A percentile compares a stretch with the other conserved stretches of the same genome.
Evolutionary conservation across 2,113 vertebrate genomes (phyloP).

Genomic region (Oncorhynchus nerka): DNA sequence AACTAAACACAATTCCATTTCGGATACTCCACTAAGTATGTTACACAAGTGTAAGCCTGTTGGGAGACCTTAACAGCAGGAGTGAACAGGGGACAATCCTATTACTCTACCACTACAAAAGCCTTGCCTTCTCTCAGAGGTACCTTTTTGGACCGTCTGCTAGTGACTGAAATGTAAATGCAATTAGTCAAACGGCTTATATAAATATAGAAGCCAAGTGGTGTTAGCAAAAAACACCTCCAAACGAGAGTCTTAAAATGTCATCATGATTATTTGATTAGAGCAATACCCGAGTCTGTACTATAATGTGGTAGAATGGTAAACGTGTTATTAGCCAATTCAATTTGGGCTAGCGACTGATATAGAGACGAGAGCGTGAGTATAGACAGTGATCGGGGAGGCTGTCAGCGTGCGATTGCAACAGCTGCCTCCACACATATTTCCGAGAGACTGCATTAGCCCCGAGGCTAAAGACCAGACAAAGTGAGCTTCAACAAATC

Average conservation of each 20-base stretch:
- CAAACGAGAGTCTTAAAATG: too few relatives aligned
- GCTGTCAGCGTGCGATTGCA: conserved; percentile 2
- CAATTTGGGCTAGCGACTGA: conserved; percentile 25
- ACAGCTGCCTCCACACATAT: conserved; percentile 61
- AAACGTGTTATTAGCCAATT: neutral
- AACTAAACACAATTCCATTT: conserved; percentile 21
- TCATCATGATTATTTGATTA: neutral
- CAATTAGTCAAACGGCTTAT: too few relatives aligned
- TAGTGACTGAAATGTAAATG: too few relatives aligned
- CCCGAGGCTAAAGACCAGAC: conserved; percentile 45
- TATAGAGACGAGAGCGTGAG: conserved; percentile 26
- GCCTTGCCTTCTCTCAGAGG: neutral
- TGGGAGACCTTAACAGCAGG: conserved; percentile 29
- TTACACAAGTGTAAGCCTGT: conserved; percentile 58
- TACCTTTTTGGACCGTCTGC: too few relatives aligned
- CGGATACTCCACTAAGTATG: conserved; percentile 46
- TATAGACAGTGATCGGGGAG: conserved; percentile 6
- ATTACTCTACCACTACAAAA: conserved; percentile 38
- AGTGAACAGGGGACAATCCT: conserved; percentile 43
- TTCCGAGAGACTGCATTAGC: conserved; percentile 50
- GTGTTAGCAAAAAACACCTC: too few relatives aligned
- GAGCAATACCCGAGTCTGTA: neutral
- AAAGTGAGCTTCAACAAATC: conserved; percentile 58
- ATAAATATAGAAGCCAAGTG: too few relatives aligned
- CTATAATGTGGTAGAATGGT: neutral